A percentile compares a stretch with the other conserved stretches of the same genome.
These are phyloP conservation scores for Yasuhikotakia modesta DNA, from an alignment of 2,797 vertebrate genomes.

Conservation along the genomic window DNA sequence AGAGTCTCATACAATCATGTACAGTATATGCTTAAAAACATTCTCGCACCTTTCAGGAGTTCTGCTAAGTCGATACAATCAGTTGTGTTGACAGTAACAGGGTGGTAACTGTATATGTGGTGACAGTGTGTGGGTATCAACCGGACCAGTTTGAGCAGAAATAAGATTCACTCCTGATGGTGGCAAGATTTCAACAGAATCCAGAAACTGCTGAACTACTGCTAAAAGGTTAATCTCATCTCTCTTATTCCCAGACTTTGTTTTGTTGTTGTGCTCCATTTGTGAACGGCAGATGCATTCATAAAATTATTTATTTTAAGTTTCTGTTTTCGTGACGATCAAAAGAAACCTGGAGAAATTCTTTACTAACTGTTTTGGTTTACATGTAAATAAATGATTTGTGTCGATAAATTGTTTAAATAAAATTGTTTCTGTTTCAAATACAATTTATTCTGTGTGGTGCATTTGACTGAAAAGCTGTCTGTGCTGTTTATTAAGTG, in stretches of 20 bases:
- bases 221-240: constrained; percentile 12
- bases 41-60: neutral
- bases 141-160: neutral
- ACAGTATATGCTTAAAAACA: neutral
- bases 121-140: neutral
- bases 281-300: constrained; percentile 9
- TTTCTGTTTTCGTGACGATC: neutral
- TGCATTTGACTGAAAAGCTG: neutral
- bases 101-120: neutral
- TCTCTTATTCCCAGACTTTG: neutral
- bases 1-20: constrained; percentile 13
- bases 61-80: constrained; percentile 23
- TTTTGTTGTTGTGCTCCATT: constrained; percentile 20
- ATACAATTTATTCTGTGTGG: constrained; percentile 5
- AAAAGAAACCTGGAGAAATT: constrained; percentile 11
- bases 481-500: too few species aligned
- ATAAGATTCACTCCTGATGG: constrained; percentile 12
- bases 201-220: constrained; percentile 16
- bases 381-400: constrained; percentile 22
- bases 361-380: constrained; percentile 33
- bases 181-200: neutral
- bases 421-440: constrained; percentile 22
- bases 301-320: constrained; percentile 39
- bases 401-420: constrained; percentile 42
- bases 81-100: constrained; percentile 8